phyloP scores from a whole-genome alignment of 2,797 vertebrate genomes.

The Sebastes itinus region DNA sequence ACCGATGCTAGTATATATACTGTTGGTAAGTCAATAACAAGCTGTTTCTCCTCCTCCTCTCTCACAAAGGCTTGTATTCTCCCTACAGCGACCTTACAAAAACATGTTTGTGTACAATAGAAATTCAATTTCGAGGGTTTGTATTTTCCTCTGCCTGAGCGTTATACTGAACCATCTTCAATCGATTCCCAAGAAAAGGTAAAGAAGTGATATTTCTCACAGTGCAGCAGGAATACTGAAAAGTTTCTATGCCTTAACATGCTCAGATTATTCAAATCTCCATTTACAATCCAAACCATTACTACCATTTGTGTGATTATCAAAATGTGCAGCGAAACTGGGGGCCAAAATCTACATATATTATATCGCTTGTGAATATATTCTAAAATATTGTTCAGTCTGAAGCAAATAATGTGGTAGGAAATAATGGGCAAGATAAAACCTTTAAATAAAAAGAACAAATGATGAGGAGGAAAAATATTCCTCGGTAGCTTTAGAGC shows the following conservation, averaged over 20 bases:
- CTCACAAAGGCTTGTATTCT: background rate
- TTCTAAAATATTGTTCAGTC: background rate
- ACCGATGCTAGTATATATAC: slow-evolving; percentile 87
- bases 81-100: background rate
- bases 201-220: background rate
- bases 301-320: background rate
- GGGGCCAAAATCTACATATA: too few relatives aligned
- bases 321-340: background rate
- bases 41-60: background rate
- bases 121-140: background rate
- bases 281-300: background rate
- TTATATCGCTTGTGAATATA: background rate
- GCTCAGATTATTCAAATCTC: background rate
- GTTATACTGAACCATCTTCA: background rate
- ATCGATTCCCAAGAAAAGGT: background rate
- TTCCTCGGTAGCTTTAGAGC: too few relatives aligned
- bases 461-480: background rate
- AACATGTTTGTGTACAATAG: background rate
- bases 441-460: background rate
- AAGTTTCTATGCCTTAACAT: background rate
- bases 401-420: background rate
- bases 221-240: background rate
- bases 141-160: background rate
- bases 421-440: background rate
- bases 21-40: slow-evolving; percentile 80